These are phyloP conservation scores for Hypena proboscidalis DNA, from an alignment of 2,888 invertebrate species.

Conservation along the genomic window DNA sequence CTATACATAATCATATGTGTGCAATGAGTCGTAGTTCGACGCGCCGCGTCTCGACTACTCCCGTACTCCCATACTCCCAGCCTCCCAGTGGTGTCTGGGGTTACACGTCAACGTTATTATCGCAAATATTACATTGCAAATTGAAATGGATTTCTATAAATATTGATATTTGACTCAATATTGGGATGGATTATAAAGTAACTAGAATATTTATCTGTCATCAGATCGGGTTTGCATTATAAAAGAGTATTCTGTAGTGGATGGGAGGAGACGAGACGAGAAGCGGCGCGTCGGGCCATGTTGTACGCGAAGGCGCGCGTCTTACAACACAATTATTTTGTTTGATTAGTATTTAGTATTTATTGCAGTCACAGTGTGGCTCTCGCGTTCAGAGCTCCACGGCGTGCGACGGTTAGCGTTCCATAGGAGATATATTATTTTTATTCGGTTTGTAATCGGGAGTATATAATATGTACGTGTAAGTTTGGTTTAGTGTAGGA, in stretches of 20 bases:
- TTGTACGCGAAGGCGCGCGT: slow-evolving; percentile 81
- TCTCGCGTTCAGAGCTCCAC: slow-evolving; percentile 61
- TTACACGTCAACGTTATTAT: slow-evolving; percentile 44
- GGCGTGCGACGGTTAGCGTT: slow-evolving; percentile 54
- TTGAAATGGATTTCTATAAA: slow-evolving; percentile 44
- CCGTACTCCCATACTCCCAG: slow-evolving; percentile 49
- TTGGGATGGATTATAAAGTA: slow-evolving; percentile 24
- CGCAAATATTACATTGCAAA: slow-evolving; percentile 40
- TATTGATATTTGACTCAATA: slow-evolving; percentile 30
- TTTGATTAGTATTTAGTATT: slow-evolving; percentile 73
- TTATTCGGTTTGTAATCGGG: slow-evolving; percentile 64
- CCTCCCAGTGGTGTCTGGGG: slow-evolving; percentile 58
- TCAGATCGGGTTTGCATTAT: slow-evolving; percentile 14
- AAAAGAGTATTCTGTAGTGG: slow-evolving; percentile 9
- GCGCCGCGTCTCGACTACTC: slow-evolving; percentile 55
- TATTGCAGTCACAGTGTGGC: slow-evolving; percentile 62
- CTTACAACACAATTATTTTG: slow-evolving; percentile 78
- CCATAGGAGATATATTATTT: slow-evolving; percentile 51
- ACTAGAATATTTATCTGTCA: slow-evolving; percentile 21
- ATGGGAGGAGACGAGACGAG: slow-evolving; percentile 40
- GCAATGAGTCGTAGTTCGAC: slow-evolving; percentile 71
- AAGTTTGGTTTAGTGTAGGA: slow-evolving; percentile 76
- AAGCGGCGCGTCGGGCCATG: slow-evolving; percentile 52
- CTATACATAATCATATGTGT: slow-evolving; percentile 63
- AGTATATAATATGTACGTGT: slow-evolving; percentile 55